These are phyloP conservation scores for Balaenoptera acutorostrata DNA, from an alignment of 2,113 vertebrate genomes.

Conservation along the genomic window DNA sequence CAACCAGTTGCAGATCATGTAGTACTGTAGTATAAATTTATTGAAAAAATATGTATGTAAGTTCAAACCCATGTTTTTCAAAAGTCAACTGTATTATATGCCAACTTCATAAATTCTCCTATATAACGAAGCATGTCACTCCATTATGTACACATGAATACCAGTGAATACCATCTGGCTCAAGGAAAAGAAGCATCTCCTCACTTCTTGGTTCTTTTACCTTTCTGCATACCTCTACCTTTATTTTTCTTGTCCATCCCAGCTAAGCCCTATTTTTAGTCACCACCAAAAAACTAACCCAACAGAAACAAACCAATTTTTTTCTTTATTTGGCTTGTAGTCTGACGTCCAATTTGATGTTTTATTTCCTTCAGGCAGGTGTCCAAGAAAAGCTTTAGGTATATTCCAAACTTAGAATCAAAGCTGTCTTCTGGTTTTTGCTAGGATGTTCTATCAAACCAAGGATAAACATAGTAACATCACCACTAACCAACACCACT, in stretches of 20 bases:
- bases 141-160: background rate
- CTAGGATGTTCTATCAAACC: background rate
- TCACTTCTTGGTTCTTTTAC: background rate
- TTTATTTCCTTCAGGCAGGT: background rate
- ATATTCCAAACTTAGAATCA: background rate
- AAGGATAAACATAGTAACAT: background rate
- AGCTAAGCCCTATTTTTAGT: background rate
- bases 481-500: background rate
- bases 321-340: background rate
- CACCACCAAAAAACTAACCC: background rate
- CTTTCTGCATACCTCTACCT: background rate
- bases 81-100: background rate
- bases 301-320: background rate
- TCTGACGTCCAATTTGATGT: background rate
- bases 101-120: background rate
- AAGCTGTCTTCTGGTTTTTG: constrained; percentile 9
- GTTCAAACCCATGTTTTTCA: background rate
- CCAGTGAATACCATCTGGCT: background rate
- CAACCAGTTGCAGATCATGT: background rate
- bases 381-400: background rate
- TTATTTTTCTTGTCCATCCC: background rate
- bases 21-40: background rate
- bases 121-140: background rate
- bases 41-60: background rate
- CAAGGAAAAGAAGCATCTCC: background rate